These are phyloP conservation scores for Unio pictorum DNA, from an alignment of 2,888 invertebrate species.

Conservation along the genomic window DNA sequence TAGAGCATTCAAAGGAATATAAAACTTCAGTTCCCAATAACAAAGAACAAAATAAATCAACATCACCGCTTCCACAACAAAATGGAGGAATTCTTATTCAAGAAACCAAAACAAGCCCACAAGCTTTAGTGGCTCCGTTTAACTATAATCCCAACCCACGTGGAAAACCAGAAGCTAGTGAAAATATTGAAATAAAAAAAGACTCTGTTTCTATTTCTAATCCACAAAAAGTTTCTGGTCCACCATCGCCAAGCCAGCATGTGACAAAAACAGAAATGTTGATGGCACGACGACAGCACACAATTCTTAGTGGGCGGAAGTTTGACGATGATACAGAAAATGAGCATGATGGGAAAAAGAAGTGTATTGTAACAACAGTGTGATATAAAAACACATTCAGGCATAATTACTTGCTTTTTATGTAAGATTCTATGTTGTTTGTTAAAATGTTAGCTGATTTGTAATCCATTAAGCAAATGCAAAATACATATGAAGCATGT, in stretches of 20 bases:
- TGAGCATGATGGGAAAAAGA: conserved; percentile 29
- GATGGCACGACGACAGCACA: conserved; percentile 58
- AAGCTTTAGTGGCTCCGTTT: conserved; percentile 73
- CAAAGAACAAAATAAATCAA: conserved; percentile 1
- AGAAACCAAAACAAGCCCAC: conserved; percentile 26
- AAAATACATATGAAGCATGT: no score
- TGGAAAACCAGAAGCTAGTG: conserved; percentile 4
- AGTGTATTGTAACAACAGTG: conserved; percentile 45
- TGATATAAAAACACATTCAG: conserved; percentile 8
- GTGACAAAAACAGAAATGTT: conserved; percentile 68
- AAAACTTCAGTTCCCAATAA: conserved; percentile 5
- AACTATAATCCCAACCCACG: conserved; percentile 72
- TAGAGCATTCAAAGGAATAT: not conserved
- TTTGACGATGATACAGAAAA: conserved; percentile 11
- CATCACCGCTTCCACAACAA: conserved; percentile 1
- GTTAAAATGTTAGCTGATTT: no score
- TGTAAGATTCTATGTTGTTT: no score
- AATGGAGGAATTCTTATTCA: conserved; percentile 7
- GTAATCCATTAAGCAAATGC: no score
- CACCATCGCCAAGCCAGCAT: conserved; percentile 29
- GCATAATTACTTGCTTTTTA: no score
- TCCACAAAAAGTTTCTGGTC: conserved; percentile 13
- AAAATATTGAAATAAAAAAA: conserved; percentile 7
- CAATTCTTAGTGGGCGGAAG: conserved; percentile 18
- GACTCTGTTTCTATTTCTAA: conserved; percentile 2